Evolutionary conservation across 2,888 invertebrate species (phyloP).

Genomic region (Serripes groenlandicus): DNA sequence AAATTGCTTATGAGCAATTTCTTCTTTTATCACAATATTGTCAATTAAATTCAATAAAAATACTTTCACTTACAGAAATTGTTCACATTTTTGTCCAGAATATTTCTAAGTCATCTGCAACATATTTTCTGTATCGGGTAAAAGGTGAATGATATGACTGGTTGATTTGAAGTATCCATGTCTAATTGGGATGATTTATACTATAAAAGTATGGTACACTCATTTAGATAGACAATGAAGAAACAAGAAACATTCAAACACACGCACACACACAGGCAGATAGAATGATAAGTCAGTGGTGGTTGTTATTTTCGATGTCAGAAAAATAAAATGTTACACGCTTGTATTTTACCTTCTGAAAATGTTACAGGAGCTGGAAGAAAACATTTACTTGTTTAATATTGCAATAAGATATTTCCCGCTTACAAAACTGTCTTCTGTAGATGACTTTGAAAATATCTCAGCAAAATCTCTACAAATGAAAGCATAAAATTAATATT

Average conservation of each 20-base stretch:
- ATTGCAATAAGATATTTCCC: too few species aligned
- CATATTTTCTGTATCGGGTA: too few species aligned
- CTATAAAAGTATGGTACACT: too few species aligned
- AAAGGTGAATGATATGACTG: too few species aligned
- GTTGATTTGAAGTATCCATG: too few species aligned
- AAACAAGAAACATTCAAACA: conserved; percentile 17
- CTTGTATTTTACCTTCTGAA: conserved; percentile 45
- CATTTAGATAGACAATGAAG: background rate
- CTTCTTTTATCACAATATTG: background rate
- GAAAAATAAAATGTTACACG: conserved; percentile 17
- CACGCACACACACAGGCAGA: conserved; percentile 38
- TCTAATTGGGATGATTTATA: background rate
- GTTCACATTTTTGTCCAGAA: background rate
- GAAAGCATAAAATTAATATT: too few species aligned
- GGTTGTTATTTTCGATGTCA: conserved; percentile 8
- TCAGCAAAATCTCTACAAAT: too few species aligned
- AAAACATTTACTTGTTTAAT: background rate
- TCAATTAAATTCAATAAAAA: too few species aligned
- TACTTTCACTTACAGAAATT: background rate
- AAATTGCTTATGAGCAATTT: background rate
- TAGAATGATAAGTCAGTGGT: conserved; percentile 21
- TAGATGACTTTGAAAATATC: too few species aligned
- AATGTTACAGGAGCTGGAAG: conserved; percentile 64
- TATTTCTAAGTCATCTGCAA: background rate
- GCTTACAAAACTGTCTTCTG: too few species aligned